Conservation (phyloP, 2,888 invertebrate species). For the Drosophila niveifrons region DNA sequence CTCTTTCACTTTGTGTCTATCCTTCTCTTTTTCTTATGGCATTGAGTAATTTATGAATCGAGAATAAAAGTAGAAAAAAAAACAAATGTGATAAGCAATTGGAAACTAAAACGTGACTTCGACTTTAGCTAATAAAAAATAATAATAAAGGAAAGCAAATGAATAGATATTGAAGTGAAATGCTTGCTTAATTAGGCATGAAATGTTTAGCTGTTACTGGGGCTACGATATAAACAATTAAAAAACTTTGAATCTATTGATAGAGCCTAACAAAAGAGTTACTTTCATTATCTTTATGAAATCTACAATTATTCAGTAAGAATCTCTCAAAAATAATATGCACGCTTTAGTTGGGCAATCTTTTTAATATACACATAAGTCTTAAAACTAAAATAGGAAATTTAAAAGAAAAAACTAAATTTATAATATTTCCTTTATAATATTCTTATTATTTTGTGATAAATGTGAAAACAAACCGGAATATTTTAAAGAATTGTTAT, state of each 20-base stretch:
- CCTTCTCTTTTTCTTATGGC: slow-evolving; percentile 14
- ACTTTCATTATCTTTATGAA: not conserved
- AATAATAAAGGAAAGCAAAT: not conserved
- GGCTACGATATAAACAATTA: slow-evolving; percentile 7
- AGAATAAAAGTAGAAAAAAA: slow-evolving; percentile 13
- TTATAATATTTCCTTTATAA: too few species aligned
- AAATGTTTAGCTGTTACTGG: slow-evolving; percentile 6
- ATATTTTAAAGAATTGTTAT: too few species aligned
- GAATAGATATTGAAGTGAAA: slow-evolving; percentile 22
- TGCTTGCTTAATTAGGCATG: slow-evolving; percentile 30
- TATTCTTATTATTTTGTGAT: too few species aligned
- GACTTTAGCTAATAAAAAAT: slow-evolving; percentile 5
- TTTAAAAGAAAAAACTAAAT: too few species aligned
- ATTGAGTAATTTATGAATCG: slow-evolving; percentile 43
- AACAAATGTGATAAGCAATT: slow-evolving; percentile 38
- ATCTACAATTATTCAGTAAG: not conserved
- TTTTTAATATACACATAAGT: too few species aligned
- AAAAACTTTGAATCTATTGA: not conserved
- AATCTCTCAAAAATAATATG: not conserved
- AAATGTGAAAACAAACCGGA: too few species aligned
- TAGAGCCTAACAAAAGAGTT: not conserved
- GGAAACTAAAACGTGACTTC: slow-evolving; percentile 39
- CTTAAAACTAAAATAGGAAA: too few species aligned
- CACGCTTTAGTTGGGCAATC: too few species aligned
- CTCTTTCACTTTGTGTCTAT: slow-evolving; percentile 3